Conservation (phyloP, 2,797 vertebrate genomes). For the Nannoperca australis region DNA sequence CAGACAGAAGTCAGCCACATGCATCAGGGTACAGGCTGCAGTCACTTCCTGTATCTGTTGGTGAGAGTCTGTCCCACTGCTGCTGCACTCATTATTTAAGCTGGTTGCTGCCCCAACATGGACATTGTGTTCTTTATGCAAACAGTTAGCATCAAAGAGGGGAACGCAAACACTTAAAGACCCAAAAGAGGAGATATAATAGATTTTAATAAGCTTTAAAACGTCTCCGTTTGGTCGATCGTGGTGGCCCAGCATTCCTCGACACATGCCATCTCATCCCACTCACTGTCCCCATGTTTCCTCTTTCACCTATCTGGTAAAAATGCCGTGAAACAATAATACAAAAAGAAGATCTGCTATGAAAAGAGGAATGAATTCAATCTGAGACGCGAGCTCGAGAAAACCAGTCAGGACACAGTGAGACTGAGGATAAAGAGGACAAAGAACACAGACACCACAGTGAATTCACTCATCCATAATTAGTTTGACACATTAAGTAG, state of each 20-base stretch:
- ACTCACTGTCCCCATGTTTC: neutral
- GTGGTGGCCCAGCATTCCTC: neutral
- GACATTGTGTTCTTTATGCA: conserved; percentile 10
- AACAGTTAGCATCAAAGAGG: neutral
- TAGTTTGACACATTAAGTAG: conserved; percentile 3
- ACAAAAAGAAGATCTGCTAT: neutral
- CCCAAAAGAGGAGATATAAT: neutral
- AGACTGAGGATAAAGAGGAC: neutral
- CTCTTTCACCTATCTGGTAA: neutral
- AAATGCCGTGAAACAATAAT: neutral
- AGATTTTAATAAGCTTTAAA: neutral
- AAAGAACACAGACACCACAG: neutral
- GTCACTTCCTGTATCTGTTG: neutral
- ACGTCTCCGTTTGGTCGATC: neutral
- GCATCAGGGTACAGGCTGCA: neutral
- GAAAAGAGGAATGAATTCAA: neutral
- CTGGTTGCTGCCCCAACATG: conserved; percentile 41
- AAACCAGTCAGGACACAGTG: neutral
- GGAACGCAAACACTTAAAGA: neutral
- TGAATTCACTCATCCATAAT: neutral
- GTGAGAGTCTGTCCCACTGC: neutral
- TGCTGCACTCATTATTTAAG: neutral
- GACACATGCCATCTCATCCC: neutral
- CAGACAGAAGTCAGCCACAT: neutral
- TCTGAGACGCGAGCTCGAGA: neutral